Percentiles rank a stretch among this genome's conserved stretches.
These are phyloP conservation scores for Meleagris gallopavo DNA, from an alignment of 2,113 vertebrate genomes.

Conservation along the genomic window DNA sequence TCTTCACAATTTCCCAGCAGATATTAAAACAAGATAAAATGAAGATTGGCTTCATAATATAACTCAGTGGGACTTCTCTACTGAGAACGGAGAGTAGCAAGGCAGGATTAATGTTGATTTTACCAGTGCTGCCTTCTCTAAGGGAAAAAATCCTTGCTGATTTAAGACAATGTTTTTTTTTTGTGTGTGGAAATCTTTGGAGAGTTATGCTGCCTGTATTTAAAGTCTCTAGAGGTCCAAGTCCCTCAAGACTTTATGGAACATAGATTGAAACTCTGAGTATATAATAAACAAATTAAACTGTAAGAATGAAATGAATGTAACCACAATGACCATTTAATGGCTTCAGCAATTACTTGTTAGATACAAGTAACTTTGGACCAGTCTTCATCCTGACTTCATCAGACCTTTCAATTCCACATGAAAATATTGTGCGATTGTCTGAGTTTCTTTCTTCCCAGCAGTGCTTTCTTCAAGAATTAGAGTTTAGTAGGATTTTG, in stretches of 20 bases:
- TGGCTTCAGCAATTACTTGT: not conserved
- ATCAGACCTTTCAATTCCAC: not conserved
- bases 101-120: constrained; percentile 40
- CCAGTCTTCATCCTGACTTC: not conserved
- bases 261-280: not conserved
- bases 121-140: not conserved
- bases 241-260: not conserved
- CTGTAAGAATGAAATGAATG: not conserved
- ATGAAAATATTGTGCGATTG: not conserved
- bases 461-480: not conserved
- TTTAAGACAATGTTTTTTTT: not conserved
- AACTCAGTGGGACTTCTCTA: not conserved
- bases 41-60: not conserved
- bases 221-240: not conserved
- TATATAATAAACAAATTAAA: not conserved
- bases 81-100: not conserved
- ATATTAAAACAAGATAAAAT: constrained; percentile 46
- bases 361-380: not conserved
- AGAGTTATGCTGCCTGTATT: not conserved
- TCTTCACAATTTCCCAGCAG: constrained; percentile 18
- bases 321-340: not conserved
- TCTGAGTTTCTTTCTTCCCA: not conserved
- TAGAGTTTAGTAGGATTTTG: not conserved
- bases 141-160: not conserved
- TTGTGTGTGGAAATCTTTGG: not conserved